phyloP scores from a whole-genome alignment of 1,140 invertebrate species.

The Polypedilum pembai region DNA sequence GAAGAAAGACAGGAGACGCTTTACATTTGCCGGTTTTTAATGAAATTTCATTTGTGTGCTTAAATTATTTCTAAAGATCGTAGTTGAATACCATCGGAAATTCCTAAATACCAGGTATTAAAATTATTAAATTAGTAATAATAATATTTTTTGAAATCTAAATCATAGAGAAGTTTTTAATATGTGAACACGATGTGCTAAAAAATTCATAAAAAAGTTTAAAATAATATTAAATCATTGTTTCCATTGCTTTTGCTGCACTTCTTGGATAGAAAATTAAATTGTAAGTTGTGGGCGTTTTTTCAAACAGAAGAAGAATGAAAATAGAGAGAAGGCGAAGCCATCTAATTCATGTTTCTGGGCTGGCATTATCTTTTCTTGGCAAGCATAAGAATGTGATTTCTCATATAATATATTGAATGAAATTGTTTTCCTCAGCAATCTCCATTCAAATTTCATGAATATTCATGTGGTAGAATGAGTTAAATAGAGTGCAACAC shows the following conservation, averaged over 20 bases:
- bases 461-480: slow-evolving; percentile 2
- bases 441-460: slow-evolving; percentile 13
- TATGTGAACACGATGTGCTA: not conserved
- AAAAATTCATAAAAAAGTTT: not conserved
- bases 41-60: too few relatives aligned
- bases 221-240: slow-evolving; percentile 5
- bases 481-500: too few relatives aligned
- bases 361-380: not conserved
- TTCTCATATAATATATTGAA: slow-evolving; percentile 19
- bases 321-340: not conserved
- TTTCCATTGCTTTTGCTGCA: not conserved
- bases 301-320: not conserved
- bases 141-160: too few relatives aligned
- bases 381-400: slow-evolving; percentile 16
- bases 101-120: too few relatives aligned
- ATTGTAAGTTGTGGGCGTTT: slow-evolving; percentile 6
- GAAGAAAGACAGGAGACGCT: too few relatives aligned
- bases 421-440: slow-evolving; percentile 12
- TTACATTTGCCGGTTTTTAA: too few relatives aligned
- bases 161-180: too few relatives aligned
- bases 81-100: too few relatives aligned
- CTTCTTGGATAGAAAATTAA: not conserved
- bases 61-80: too few relatives aligned
- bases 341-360: not conserved
- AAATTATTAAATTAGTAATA: too few relatives aligned